Evolutionary conservation across 2,888 invertebrate species (phyloP).

Genomic region (Chrysodeixis includens): DNA sequence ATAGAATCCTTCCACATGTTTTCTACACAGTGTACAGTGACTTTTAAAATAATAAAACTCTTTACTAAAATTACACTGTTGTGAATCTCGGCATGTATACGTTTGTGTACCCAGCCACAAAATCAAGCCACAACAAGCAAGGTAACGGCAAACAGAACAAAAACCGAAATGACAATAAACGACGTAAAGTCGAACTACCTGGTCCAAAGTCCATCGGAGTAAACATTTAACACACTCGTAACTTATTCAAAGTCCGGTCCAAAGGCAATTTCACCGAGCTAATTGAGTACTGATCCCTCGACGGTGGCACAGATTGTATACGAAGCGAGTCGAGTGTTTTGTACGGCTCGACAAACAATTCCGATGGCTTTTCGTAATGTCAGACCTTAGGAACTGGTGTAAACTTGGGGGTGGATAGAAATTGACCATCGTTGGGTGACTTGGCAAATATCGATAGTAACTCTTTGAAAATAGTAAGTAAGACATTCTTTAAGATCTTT

Average conservation of each 20-base stretch:
- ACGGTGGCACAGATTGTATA: slow-evolving; percentile 36
- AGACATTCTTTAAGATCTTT: no score
- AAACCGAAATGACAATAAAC: slow-evolving; percentile 25
- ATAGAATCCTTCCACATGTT: no score
- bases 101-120: no score
- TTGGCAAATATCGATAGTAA: no score
- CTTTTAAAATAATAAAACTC: no score
- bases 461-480: no score
- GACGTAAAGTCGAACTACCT: slow-evolving; percentile 7
- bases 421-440: no score
- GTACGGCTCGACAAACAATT: slow-evolving; percentile 29
- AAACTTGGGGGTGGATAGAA: no score
- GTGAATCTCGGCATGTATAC: no score
- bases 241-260: slow-evolving; percentile 60
- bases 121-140: no score
- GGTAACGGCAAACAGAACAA: not conserved
- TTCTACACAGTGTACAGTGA: no score
- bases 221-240: slow-evolving; percentile 47
- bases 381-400: slow-evolving; percentile 8
- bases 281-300: slow-evolving; percentile 55
- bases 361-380: slow-evolving; percentile 13
- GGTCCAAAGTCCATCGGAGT: slow-evolving; percentile 19
- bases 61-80: no score
- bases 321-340: slow-evolving; percentile 26
- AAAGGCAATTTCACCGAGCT: slow-evolving; percentile 55